A percentile compares a stretch with the other conserved stretches of the same genome.
These are phyloP conservation scores for Aleiodes testaceus DNA, from an alignment of 2,888 invertebrate species.

Conservation along the genomic window DNA sequence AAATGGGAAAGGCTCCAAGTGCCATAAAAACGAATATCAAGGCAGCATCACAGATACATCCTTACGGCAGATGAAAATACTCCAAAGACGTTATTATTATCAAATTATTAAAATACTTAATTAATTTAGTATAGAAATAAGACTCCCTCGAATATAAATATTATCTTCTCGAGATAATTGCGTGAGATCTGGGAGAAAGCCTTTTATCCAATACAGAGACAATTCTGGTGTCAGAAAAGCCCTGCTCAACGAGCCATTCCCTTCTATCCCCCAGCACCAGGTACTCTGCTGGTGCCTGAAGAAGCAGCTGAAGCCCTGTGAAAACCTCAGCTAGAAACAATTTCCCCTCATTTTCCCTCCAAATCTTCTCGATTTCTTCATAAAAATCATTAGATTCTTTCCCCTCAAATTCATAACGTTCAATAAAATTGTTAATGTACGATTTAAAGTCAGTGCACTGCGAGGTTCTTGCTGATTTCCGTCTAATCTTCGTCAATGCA, in stretches of 20 bases:
- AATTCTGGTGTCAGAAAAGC: constrained; percentile 54
- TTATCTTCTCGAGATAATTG: constrained; percentile 61
- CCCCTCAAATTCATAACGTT: constrained; percentile 58
- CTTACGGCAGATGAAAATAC: constrained; percentile 80
- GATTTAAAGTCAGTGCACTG: constrained; percentile 63
- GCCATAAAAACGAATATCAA: constrained; percentile 95
- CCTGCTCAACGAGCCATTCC: constrained; percentile 63
- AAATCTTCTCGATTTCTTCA: constrained; percentile 53
- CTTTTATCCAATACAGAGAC: constrained; percentile 59
- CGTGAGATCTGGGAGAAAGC: constrained; percentile 66
- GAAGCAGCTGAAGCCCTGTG: constrained; percentile 66
- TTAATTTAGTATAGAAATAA: constrained; percentile 14
- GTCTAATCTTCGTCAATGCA: constrained; percentile 60
- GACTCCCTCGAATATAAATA: too few species aligned
- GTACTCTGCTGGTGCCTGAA: constrained; percentile 67
- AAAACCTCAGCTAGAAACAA: constrained; percentile 61
- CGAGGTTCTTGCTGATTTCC: constrained; percentile 66
- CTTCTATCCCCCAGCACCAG: constrained; percentile 64
- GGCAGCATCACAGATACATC: constrained; percentile 91
- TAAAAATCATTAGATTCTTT: constrained; percentile 44
- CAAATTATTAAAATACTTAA: constrained; percentile 19
- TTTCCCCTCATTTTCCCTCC: constrained; percentile 59
- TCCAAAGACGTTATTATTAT: not conserved
- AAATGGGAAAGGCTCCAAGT: constrained; percentile 89
- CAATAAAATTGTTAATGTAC: constrained; percentile 62